Percentiles rank a stretch among this genome's conserved stretches.
Conservation (phyloP, 2,113 vertebrate species). For the Danio rerio region DNA sequence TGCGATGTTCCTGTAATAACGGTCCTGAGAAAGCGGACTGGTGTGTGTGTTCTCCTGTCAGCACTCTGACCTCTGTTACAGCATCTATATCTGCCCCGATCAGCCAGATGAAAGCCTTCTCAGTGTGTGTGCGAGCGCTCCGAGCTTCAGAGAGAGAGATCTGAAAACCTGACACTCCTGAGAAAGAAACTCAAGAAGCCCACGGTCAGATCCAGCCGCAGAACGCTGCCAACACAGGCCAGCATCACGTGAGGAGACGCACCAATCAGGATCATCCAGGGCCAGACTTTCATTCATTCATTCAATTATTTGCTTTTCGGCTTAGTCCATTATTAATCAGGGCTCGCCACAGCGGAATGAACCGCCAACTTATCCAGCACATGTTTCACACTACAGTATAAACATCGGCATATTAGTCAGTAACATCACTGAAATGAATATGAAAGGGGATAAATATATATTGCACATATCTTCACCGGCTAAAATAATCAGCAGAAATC, state of each 20-base stretch:
- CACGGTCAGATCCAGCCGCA: slow-evolving; percentile 43
- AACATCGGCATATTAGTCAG: too few relatives aligned
- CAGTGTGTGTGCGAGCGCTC: slow-evolving; percentile 29
- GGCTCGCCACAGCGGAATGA: too few relatives aligned
- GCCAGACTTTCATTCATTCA: too few relatives aligned
- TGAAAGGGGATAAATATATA: too few relatives aligned
- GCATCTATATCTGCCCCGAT: slow-evolving; percentile 26
- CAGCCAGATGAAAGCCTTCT: slow-evolving; percentile 37
- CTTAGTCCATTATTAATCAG: too few relatives aligned
- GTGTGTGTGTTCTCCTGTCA: not conserved
- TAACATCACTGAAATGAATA: too few relatives aligned
- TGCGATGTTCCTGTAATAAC: not conserved
- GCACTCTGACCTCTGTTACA: slow-evolving; percentile 12
- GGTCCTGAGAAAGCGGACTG: slow-evolving; percentile 1
- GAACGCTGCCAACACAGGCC: slow-evolving; percentile 23
- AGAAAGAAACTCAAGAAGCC: slow-evolving; percentile 58
- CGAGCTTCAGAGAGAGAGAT: slow-evolving; percentile 32
- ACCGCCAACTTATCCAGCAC: too few relatives aligned
- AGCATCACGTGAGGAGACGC: not conserved
- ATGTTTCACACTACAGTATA: too few relatives aligned
- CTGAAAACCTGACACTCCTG: slow-evolving; percentile 65
- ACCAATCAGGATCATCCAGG: too few relatives aligned
- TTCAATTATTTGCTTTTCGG: too few relatives aligned
- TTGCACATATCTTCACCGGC: too few relatives aligned
- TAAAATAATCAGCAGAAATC: too few relatives aligned